Conservation (phyloP, 2,113 vertebrate species). For the Zapus hudsonius region DNA sequence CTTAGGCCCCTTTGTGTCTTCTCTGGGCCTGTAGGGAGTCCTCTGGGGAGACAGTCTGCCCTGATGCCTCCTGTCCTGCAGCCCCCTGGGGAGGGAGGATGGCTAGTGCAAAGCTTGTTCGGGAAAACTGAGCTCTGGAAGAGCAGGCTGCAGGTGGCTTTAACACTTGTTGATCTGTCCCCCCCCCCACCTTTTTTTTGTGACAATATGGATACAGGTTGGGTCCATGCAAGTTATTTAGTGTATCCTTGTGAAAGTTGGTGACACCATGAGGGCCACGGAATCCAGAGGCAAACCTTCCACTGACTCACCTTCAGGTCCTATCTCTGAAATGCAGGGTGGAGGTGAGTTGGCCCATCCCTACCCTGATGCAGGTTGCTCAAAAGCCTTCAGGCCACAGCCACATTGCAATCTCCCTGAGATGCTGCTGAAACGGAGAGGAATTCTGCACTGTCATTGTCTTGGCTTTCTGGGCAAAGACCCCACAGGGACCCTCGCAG, state of each 20-base stretch:
- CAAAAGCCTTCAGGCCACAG: background rate
- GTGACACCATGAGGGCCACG: background rate
- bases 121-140: background rate
- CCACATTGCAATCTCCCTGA: background rate
- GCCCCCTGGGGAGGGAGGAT: background rate
- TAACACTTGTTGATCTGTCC: background rate
- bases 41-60: background rate
- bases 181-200: background rate
- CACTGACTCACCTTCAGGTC: background rate
- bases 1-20: background rate
- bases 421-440: background rate
- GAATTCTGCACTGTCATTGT: background rate
- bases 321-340: conserved; percentile 30
- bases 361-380: background rate
- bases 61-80: background rate
- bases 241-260: background rate
- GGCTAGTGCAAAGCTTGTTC: background rate
- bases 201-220: background rate
- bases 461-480: background rate
- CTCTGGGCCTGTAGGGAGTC: background rate
- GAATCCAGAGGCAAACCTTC: background rate
- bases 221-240: background rate
- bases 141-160: background rate
- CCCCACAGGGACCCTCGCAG: background rate
- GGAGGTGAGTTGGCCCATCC: background rate